Conservation (phyloP, 2,797 vertebrate genomes). For the Falco columbarius region DNA sequence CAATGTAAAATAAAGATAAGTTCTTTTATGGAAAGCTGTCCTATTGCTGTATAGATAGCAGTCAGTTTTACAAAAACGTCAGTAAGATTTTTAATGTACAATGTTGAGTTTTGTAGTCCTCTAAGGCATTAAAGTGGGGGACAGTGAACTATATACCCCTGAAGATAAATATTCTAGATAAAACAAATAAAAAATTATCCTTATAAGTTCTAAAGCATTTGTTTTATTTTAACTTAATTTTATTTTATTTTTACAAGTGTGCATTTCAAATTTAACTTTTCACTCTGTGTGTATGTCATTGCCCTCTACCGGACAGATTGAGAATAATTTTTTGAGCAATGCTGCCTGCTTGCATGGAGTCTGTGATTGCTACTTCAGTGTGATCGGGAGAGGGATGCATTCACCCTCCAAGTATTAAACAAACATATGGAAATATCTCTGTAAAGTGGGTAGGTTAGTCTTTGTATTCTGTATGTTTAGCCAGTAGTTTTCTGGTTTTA, state of each 20-base stretch:
- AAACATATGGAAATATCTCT: background rate
- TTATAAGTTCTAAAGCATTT: background rate
- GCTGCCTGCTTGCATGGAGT: background rate
- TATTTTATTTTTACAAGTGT: background rate
- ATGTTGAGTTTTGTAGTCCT: background rate
- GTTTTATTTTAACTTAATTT: background rate
- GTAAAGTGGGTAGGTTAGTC: background rate
- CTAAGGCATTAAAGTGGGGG: background rate
- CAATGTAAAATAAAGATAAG: background rate
- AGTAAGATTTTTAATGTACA: background rate
- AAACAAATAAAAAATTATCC: background rate
- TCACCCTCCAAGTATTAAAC: background rate
- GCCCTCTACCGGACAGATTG: slow-evolving; percentile 62
- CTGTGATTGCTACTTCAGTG: background rate
- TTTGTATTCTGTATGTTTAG: background rate
- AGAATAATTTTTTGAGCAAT: background rate
- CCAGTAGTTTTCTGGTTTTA: background rate
- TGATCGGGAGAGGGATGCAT: background rate
- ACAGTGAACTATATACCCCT: background rate
- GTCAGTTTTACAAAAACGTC: background rate
- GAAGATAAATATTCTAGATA: background rate
- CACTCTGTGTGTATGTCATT: background rate
- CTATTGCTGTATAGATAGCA: background rate
- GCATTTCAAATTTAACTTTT: background rate
- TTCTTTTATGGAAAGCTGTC: background rate